Conservation (phyloP, 2,113 vertebrate genomes). For the Acinonyx jubatus region DNA sequence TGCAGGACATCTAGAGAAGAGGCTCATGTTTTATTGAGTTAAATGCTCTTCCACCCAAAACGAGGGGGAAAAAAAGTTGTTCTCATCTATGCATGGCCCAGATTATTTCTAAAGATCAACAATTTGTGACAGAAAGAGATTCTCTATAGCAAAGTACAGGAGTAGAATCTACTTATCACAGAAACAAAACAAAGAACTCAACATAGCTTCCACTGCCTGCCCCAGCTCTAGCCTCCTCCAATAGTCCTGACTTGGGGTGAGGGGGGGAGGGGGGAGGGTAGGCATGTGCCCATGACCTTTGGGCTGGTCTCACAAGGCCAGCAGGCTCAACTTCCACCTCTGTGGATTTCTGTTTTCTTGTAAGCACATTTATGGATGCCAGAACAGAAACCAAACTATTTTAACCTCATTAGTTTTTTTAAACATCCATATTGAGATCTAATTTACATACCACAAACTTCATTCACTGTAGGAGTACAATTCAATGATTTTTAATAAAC, state of each 20-base stretch:
- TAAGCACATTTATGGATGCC: not conserved
- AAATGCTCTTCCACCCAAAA: not conserved
- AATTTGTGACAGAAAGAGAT: not conserved
- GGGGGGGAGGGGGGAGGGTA: not conserved
- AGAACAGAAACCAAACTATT: not conserved
- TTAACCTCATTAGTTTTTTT: not conserved
- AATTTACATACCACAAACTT: not conserved
- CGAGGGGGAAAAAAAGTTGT: not conserved
- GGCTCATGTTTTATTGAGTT: not conserved
- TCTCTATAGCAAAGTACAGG: not conserved
- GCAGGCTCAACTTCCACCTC: not conserved
- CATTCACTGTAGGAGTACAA: not conserved
- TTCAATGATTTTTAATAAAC: not conserved
- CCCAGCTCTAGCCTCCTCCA: not conserved
- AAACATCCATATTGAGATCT: not conserved
- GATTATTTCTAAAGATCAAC: not conserved
- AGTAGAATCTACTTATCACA: not conserved
- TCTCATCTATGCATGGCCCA: not conserved
- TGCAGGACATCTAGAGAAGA: not conserved
- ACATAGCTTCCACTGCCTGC: not conserved
- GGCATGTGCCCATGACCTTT: not conserved
- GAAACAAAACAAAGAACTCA: not conserved
- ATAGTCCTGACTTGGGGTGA: not conserved
- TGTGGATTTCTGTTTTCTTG: not conserved
- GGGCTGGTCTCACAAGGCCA: not conserved